Base-by-base conservation (phyloP, 2,797 vertebrate genomes). In the Nothura maculosa region DNA sequence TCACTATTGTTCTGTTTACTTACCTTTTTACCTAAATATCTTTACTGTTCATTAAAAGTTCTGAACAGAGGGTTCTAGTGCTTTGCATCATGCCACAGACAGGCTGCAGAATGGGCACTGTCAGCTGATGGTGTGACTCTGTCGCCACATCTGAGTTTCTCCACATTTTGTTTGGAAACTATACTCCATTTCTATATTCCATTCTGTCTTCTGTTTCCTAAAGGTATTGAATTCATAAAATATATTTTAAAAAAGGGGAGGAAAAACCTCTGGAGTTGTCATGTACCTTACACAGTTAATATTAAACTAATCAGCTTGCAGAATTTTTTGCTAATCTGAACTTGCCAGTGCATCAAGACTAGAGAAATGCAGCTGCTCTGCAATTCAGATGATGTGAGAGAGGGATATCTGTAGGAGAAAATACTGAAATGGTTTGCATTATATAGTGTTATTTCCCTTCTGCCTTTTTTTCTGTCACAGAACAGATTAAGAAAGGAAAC, bases 381-480 rank as follows among this genome's bases (percentile, higher is more conserved):
- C 81, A 92, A 83, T 93, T 92, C 67, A 88, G 86, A 66, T 86
- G 75, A 91, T 15, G 78, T 62, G 34, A 14, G 47, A 75, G 28
- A 83, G 81, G 17, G 5, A 24, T 63, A 24, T 24, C 52, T 55
- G 25, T 36, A 87, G 36, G 82, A 69, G 19, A 93, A 94, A 94
- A 86, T 64, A 76, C 9, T 66, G 45, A 74, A 91, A 69, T 45
- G 3, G n/a, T 55, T 90, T 61, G 17, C 42, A 79, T 84, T 50
- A 47, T 47, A 32, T 17, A 63, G 47, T 63, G 47, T 61, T 75
- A 74, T 92, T 95, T 93, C 73, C 34, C 45, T 52, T 79, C 48
- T 69, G 30, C 45, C 43, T 12, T 2, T 68, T 48, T 61, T 60
- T 15, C 19, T n/a, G 19, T 77, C 48, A n/a, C 27, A 88, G 25